Conservation (phyloP, 2,113 vertebrate species). For the Corydoras sp. region DNA sequence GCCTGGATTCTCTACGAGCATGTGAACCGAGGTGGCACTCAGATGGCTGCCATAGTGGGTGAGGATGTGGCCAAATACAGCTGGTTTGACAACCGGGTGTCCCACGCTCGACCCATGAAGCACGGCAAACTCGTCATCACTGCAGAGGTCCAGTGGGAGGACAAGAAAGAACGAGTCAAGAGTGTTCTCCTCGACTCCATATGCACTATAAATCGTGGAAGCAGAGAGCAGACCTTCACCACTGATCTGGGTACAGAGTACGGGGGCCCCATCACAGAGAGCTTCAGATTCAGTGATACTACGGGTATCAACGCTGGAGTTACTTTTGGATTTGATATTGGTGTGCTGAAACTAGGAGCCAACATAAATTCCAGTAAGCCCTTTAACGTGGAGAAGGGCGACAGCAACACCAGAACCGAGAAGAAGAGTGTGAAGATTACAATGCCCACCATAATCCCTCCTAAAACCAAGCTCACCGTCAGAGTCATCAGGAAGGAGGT, state of each 20-base stretch:
- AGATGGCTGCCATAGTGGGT: neutral
- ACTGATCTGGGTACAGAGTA: no score
- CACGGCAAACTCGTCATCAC: neutral
- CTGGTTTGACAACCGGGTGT: constrained; percentile 1
- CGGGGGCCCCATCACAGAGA: constrained; percentile 1
- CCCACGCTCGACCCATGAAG: constrained; percentile 3
- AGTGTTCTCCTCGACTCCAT: no score
- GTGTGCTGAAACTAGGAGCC: no score
- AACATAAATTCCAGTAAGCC: neutral
- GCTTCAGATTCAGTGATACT: neutral
- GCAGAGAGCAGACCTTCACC: no score
- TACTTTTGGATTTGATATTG: neutral
- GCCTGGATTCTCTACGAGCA: neutral
- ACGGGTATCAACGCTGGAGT: neutral
- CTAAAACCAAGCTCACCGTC: constrained; percentile 15
- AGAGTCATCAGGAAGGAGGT: constrained; percentile 9
- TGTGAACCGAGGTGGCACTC: neutral
- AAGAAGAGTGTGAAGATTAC: neutral
- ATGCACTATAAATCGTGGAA: no score
- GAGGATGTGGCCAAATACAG: neutral
- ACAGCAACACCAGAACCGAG: constrained; percentile 15
- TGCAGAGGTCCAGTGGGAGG: no score
- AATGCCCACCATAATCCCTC: neutral
- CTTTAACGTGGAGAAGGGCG: neutral
- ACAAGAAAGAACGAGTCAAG: no score